Conservation (phyloP, 2,888 invertebrate species). For the Protonemura montana region DNA sequence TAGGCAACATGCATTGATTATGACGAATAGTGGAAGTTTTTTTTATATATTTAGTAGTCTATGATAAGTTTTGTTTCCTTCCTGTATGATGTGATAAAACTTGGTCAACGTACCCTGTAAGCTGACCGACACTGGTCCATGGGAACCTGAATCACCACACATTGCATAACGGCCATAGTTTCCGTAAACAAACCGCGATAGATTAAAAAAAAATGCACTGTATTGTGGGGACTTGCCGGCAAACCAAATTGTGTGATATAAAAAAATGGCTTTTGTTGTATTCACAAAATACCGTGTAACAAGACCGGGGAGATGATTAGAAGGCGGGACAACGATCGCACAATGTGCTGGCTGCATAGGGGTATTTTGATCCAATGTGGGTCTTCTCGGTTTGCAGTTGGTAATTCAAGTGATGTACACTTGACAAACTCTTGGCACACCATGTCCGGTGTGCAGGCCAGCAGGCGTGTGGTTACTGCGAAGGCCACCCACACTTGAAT, state of each 20-base stretch:
- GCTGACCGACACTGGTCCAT: not conserved
- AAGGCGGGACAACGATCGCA: not conserved
- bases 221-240: not conserved
- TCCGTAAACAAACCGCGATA: not conserved
- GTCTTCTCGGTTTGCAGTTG: not conserved
- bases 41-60: not conserved
- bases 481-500: slow-evolving; percentile 1
- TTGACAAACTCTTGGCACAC: not conserved
- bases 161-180: not conserved
- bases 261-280: not conserved
- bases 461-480: not conserved
- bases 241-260: not conserved
- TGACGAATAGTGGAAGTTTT: not conserved
- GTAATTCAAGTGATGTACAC: not conserved
- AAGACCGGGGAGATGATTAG: not conserved
- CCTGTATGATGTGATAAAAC: not conserved
- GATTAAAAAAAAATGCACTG: not conserved
- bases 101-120: not conserved
- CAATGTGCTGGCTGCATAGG: not conserved
- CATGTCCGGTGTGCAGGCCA: not conserved
- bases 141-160: slow-evolving; percentile 9
- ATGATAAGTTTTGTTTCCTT: slow-evolving; percentile 12
- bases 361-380: not conserved
- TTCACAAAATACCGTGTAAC: not conserved
- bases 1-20: not conserved